Evolutionary conservation across 1,140 invertebrate species (phyloP), one percentile per base, ranked within the genome.

Genomic region (Papilio helenus): DNA sequence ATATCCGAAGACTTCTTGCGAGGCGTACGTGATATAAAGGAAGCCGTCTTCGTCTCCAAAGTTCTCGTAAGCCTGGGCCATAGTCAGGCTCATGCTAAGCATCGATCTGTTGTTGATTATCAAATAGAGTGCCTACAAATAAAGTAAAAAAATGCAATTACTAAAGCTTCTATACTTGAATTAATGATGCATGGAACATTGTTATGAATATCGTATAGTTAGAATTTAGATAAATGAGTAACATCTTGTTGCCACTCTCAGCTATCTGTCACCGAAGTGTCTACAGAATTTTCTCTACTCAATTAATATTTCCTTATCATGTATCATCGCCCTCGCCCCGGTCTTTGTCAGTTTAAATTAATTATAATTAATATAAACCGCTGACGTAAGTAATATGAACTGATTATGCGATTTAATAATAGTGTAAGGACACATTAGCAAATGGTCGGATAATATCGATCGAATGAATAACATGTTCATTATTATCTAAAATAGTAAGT

Each of bases 1-100:
- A 72, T 93, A 94, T 16, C 98, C 98, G 92, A 98, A 98, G 84
- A 97, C 97, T 95, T 98, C 97, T 94, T 98, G 97, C 26, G 97
- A 98, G 1, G 97, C 97, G 90, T 98, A 98, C 1, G 97, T 97
- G 84, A 98, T 96, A 86, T 98, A 98, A 0, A 98, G 95, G 88
- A 98, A 98, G 4, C 97, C 98, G 92, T 98, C 97, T 65, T 96
- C 96, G 86, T 97, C 97, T 76, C 96, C 96, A 86, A 97, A 96
- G 77, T 96, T 95, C 42, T 96, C 95, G 92, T 98, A 98, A 0
- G 98, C 96, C 90, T 98, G 97, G 2, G 97, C 96, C 91, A 98
- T 95, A 1, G 97, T 98, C 82, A 97, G 95, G 39, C 97, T 97
- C 92, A 98, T 96, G 81, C 96, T 97, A 1, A 97, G 95, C 95